Evolutionary conservation across 2,797 vertebrate genomes (phyloP), one percentile per base, ranked within the genome.

Genomic region (Triplophysa yarkandensis): DNA sequence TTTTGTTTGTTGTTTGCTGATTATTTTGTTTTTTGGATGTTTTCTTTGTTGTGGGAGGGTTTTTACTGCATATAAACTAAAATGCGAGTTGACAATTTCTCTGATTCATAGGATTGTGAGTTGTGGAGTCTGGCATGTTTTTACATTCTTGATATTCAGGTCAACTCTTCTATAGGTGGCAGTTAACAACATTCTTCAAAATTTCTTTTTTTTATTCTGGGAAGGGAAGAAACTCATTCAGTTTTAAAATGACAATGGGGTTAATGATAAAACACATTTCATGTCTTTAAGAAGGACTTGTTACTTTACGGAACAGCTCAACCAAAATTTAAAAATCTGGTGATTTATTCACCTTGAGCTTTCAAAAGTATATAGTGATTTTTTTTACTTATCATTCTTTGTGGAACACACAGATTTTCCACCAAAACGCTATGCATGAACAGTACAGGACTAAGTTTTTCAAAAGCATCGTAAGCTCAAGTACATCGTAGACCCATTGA

Each of bases 71-170:
- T 67, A 21, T 61, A 52, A 78, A 65, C 25, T 27, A 6, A 34
- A 65, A 77, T 79, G 19, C 2, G n/a, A 70, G 44, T 36, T 77
- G 75, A 77, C 77, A 52, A 77, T 52, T 34, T 44, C 13, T 67
- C 61, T 82, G 74, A 77, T 74, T 77, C 71, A 77, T 66, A 70
- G 68, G 50, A 54, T 71, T 64, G 25, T 43, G 66, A 52, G 63
- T 68, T 58, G 68, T 71, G 32, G 57, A 43, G 58, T 19, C 5
- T 36, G 46, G 50, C 62, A 48, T 66, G 61, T 62, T 76, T 76
- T 44, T 65, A 19, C 23, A 16, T 4, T 27, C 39, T 27, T 14
- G 14, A 5, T 48, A 16, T 77, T 6, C 41, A 50, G 57, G 58
- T 63, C 68, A 48, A 8, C 17, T 30, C n/a, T n/a, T n/a, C n/a